phyloP scores from a whole-genome alignment of 2,113 vertebrate genomes.

The Eupsittula cactorum region DNA sequence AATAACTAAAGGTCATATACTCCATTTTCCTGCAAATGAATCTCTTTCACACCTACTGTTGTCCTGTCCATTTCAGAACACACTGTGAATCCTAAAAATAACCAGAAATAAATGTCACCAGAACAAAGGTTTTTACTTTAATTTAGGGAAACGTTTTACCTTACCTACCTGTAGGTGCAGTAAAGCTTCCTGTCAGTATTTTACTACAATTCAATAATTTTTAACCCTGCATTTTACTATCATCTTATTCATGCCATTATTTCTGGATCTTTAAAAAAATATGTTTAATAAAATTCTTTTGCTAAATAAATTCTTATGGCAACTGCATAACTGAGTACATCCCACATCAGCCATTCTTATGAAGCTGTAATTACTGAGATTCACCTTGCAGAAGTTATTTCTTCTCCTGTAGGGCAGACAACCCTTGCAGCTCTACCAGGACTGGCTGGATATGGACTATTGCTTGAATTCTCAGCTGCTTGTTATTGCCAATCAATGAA shows the following conservation, averaged over 20 bases:
- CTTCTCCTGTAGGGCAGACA: neutral
- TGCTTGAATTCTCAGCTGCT: neutral
- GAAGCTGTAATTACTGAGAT: neutral
- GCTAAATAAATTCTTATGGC: neutral
- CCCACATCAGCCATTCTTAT: neutral
- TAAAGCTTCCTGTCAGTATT: neutral
- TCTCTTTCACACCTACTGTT: neutral
- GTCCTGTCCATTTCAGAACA: neutral
- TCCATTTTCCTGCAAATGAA: neutral
- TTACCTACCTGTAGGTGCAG: fast-evolving
- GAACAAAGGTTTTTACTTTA: neutral
- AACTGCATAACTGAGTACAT: neutral
- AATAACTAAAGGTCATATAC: neutral
- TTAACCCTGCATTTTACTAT: neutral
- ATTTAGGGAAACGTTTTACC: neutral
- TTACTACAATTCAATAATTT: neutral
- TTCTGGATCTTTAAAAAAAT: neutral
- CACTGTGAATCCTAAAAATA: constrained; percentile 10
- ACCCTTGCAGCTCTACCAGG: neutral
- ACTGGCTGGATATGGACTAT: neutral
- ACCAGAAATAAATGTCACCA: neutral
- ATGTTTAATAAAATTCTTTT: neutral
- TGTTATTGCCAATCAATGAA: neutral
- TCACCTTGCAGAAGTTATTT: neutral
- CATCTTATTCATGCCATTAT: neutral